Conservation (phyloP, 2,797 vertebrate species). For the Sylvia borin region DNA sequence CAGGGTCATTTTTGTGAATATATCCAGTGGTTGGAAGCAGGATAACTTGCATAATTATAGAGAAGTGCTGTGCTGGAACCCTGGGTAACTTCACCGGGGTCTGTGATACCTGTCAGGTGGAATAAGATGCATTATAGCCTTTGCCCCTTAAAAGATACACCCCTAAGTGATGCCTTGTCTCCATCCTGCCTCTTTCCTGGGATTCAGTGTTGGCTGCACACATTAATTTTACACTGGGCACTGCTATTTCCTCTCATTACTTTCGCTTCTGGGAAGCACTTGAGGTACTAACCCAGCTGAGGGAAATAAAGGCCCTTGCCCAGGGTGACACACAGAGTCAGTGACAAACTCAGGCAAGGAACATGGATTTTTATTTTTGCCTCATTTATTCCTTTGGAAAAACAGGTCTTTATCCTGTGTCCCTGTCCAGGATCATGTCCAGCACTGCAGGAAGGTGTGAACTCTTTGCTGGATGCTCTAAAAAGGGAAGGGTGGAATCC, state of each 20-base stretch:
- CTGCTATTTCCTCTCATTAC: background rate
- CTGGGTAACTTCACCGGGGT: background rate
- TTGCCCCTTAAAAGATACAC: background rate
- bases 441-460: background rate
- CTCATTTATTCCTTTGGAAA: background rate
- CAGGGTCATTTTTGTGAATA: slow-evolving; percentile 18
- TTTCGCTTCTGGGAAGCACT: background rate
- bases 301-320: background rate
- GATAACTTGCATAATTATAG: slow-evolving; percentile 34
- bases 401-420: background rate
- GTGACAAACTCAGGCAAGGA: background rate
- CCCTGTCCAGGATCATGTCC: rapidly evolving
- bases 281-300: background rate
- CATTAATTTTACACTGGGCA: background rate
- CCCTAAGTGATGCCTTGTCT: background rate
- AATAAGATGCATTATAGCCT: background rate
- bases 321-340: background rate
- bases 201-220: background rate
- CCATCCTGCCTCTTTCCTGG: background rate
- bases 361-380: background rate
- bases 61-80: background rate
- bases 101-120: background rate
- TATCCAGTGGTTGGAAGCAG: background rate
- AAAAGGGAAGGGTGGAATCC: background rate
- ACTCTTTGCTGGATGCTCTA: background rate